Percentiles rank a stretch among this genome's conserved stretches.
Evolutionary conservation across 2,113 vertebrate genomes (phyloP).

Genomic region (Bufo bufo): DNA sequence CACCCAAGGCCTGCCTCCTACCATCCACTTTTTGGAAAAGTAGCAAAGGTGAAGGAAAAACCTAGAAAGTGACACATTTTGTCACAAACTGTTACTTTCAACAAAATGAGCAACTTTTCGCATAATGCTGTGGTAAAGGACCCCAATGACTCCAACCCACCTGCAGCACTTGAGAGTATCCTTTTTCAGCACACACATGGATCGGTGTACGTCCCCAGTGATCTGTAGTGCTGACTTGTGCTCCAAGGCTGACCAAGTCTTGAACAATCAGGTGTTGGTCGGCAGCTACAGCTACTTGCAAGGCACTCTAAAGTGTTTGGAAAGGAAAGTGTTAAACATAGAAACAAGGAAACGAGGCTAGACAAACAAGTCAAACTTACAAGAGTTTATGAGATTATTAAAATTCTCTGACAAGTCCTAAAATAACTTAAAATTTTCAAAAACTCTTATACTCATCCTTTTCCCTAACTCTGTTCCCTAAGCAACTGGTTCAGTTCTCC

Average conservation of each 20-base stretch:
- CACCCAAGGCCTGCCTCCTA: too few relatives aligned
- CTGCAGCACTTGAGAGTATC: constrained; percentile 83
- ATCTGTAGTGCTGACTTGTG: constrained; percentile 84
- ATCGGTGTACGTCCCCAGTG: constrained; percentile 90
- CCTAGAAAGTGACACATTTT: too few relatives aligned
- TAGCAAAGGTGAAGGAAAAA: too few relatives aligned
- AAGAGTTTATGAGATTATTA: too few relatives aligned
- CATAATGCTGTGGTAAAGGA: not conserved
- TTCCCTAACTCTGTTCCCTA: too few relatives aligned
- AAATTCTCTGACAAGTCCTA: too few relatives aligned
- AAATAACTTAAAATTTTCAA: too few relatives aligned
- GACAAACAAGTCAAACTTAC: not conserved
- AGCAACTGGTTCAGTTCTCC: too few relatives aligned
- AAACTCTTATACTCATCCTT: too few relatives aligned
- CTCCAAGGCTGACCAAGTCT: constrained; percentile 86
- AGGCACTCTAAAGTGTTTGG: constrained; percentile 80
- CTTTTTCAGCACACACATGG: constrained; percentile 92
- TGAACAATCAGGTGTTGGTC: constrained; percentile 92
- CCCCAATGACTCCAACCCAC: constrained; percentile 66
- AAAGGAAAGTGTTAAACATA: constrained; percentile 53
- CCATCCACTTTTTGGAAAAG: too few relatives aligned
- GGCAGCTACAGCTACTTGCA: constrained; percentile 89
- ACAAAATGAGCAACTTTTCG: too few relatives aligned
- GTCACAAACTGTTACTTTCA: too few relatives aligned
- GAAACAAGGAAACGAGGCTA: not conserved